phyloP scores from a whole-genome alignment of 2,113 vertebrate genomes.

The Nyctibius bracteatus region DNA sequence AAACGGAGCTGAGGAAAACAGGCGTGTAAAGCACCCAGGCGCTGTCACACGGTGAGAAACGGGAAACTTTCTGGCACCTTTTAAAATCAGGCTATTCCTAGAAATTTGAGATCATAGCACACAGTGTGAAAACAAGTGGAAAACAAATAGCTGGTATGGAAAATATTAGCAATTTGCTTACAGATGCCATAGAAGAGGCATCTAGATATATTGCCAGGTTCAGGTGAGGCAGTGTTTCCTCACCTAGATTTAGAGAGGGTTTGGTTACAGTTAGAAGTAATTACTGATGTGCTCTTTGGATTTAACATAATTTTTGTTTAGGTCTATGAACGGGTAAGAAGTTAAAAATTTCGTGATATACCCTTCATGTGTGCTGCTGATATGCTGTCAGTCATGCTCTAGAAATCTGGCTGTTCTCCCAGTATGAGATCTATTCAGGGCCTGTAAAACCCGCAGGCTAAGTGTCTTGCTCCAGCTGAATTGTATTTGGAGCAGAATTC shows the following conservation, averaged over 20 bases:
- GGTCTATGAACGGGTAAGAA: neutral
- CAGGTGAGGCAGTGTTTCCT: neutral
- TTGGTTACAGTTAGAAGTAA: neutral
- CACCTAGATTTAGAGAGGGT: neutral
- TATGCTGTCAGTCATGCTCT: rapidly evolving
- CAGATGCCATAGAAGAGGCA: neutral
- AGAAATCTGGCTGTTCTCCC: neutral
- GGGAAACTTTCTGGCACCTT: neutral
- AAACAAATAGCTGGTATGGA: neutral
- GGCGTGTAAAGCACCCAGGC: neutral
- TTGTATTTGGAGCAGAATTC: rapidly evolving
- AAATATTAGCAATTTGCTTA: neutral
- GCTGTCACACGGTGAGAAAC: neutral
- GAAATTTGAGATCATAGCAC: neutral
- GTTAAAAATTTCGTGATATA: rapidly evolving
- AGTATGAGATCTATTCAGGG: rapidly evolving
- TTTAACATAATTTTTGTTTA: neutral
- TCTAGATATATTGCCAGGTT: rapidly evolving
- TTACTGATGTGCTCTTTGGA: rapidly evolving
- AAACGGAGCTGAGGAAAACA: neutral
- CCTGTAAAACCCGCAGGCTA: neutral
- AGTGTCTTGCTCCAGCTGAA: neutral
- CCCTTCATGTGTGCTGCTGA: neutral
- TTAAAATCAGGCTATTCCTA: neutral
- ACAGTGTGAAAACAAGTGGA: neutral